Evolutionary conservation across 2,797 vertebrate genomes (phyloP), one percentile per base, ranked within the genome.

Genomic region (Xyrichtys novacula): DNA sequence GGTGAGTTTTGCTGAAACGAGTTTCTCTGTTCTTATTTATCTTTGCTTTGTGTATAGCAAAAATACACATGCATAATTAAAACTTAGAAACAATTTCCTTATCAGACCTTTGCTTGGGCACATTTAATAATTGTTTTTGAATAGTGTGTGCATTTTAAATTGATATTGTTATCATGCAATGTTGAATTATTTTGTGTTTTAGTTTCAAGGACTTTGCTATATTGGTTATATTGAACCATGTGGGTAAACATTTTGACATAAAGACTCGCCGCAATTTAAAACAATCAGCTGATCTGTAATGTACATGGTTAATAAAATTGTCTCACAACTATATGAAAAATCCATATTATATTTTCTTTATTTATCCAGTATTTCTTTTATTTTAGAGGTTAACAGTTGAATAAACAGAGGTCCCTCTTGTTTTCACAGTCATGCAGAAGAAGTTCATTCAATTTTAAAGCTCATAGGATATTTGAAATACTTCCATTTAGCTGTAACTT

Each of bases 1-100:
- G 91, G 91, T 91, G 65, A 92, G 91, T 91, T 73, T 74, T 3
- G 62, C 1, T 48, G 6, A 65, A 23, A 23, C 6, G 39, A 1
- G 12, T 43, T 52, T 47, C 0, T 57, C 17, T 34, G 17, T 48
- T 29, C 9, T 52, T 49, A 47, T 28, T 3, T 16, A 29, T 19
- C 0, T 40, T 52, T 25, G 11, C 3, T 80, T 2, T 20, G 1
- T 44, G 2, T 7, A 28, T 16, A 23, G 9, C 40, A 57, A 1
- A 20, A 1, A 22, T 23, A 28, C n/a, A 50, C 1, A 62, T 56
- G 0, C 2, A 22, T 44, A 2, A 64, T 57, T 17, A 6, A 16
- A 14, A 22, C 40, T 10, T 25, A 32, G 11, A 3, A 25, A 57
- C 0, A 10, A 38, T 47, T 44, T 14, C 19, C 11, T 17, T 1